These are phyloP conservation scores for Hylia prasina DNA, from an alignment of 2,113 vertebrate species.

Conservation along the genomic window DNA sequence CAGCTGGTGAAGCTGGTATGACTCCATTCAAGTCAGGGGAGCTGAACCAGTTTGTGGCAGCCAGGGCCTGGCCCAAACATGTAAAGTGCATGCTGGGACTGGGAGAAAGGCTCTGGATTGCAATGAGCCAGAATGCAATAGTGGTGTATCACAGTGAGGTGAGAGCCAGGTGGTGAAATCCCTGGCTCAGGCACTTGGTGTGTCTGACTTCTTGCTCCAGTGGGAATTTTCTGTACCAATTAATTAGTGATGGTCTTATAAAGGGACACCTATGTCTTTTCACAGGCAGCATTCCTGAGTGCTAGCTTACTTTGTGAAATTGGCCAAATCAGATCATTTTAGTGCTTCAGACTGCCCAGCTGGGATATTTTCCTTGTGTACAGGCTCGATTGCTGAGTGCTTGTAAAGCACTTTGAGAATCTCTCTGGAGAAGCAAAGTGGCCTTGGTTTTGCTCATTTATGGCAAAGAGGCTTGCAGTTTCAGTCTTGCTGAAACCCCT, in stretches of 20 bases:
- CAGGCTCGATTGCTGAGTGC: neutral
- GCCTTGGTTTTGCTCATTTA: neutral
- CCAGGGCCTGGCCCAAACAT: conserved; percentile 6
- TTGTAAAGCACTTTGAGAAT: conserved; percentile 23
- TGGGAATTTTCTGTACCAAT: conserved; percentile 15
- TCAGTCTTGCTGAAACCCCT: neutral
- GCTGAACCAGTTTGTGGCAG: conserved; percentile 18
- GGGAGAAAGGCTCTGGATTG: neutral
- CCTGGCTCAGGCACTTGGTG: conserved; percentile 1
- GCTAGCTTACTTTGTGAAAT: neutral
- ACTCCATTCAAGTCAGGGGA: neutral
- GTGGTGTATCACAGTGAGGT: neutral
- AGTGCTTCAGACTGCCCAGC: neutral
- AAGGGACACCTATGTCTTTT: neutral
- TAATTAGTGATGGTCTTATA: neutral
- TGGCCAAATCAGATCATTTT: neutral
- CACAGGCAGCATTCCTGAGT: neutral
- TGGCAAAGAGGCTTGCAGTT: neutral
- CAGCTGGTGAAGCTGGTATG: neutral
- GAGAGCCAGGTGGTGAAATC: conserved; percentile 31
- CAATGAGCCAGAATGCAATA: neutral
- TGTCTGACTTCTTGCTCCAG: neutral
- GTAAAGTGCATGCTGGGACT: neutral
- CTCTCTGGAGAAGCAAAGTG: neutral
- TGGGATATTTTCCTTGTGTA: neutral